Evolutionary conservation across 2,113 vertebrate genomes (phyloP), one percentile per base, ranked within the genome.

Genomic region (Ochotona curzoniae): DNA sequence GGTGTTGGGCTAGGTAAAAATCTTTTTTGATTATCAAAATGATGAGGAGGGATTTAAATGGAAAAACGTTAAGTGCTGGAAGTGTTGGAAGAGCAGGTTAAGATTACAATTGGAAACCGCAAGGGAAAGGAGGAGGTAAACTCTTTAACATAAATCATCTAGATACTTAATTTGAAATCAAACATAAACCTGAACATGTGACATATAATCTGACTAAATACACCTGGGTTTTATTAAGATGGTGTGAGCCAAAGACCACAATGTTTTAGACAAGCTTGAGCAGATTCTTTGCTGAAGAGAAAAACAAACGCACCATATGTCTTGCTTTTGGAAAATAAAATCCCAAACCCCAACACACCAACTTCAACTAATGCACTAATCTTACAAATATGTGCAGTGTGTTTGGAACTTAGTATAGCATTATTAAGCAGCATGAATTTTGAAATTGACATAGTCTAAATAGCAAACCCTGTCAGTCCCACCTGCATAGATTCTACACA

Each of bases 131-230:
- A 75, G 90, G 97, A 97, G 96, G 96, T 96, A 97, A 97, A 97
- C 64, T 96, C 94, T 97, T 97, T 98, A 97, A 91, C 97, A 97
- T 98, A 98, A 98, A 98, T 98, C 97, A 98, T 97, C 95, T 10
- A 1, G 91, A 97, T 98, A 96, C 96, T 98, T 98, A 97, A 98
- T 98, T 98, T 97, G 97, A 98, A 98, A 98, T 98, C 97, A 98
- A 95, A 98, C 97, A 93, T 97, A 96, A 97, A 98, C 97, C 96
- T 97, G 97, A 97, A 97, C 96, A 98, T 97, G 94, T 98, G 97
- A 98, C 97, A 98, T 96, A 96, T 98, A 98, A 98, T 98, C 97
- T 98, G 89, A 70, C 96, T 97, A 97, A 98, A 98, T 97, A 96
- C 98, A 97, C 97, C 83, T 88, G 98, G 96, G 97, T 95, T 97